Percentiles rank a stretch among this genome's conserved stretches.
These are phyloP conservation scores for Cephus cinctus DNA, from an alignment of 1,140 invertebrate genomes.

Conservation along the genomic window DNA sequence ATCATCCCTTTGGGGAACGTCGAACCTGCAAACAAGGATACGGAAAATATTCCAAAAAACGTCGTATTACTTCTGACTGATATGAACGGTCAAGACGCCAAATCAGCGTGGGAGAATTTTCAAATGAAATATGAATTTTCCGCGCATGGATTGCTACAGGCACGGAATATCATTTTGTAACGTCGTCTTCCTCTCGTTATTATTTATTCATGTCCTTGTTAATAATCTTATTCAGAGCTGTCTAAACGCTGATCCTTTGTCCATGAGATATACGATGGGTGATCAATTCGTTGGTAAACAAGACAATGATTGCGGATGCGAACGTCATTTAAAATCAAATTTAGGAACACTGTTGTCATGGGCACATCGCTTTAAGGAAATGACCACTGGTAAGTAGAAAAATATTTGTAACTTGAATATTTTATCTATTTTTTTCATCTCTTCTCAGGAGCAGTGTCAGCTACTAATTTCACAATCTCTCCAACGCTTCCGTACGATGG, in stretches of 20 bases:
- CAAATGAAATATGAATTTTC: conserved; percentile 18
- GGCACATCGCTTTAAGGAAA: conserved; percentile 25
- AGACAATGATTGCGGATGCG: conserved; percentile 24
- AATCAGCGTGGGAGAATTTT: conserved; percentile 18
- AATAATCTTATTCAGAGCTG: conserved; percentile 23
- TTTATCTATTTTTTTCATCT: neutral
- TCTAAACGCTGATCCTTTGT: neutral
- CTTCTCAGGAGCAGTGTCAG: neutral
- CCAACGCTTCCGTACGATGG: conserved; percentile 5
- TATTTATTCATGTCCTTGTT: neutral
- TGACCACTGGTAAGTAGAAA: conserved; percentile 28
- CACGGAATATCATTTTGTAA: too few relatives aligned
- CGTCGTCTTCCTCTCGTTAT: too few relatives aligned
- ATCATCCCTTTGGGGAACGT: too few relatives aligned
- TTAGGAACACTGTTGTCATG: conserved; percentile 24
- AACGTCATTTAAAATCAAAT: conserved; percentile 18
- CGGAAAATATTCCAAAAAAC: conserved; percentile 19
- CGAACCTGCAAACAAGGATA: neutral
- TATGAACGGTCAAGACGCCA: neutral
- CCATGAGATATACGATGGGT: neutral
- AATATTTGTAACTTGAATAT: neutral
- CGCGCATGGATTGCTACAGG: conserved; percentile 26
- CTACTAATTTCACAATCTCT: conserved; percentile 11
- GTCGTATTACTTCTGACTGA: conserved; percentile 31
- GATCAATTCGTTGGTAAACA: neutral